These are phyloP conservation scores for Drosophila pandora DNA, from an alignment of 1,140 invertebrate species.

Conservation along the genomic window DNA sequence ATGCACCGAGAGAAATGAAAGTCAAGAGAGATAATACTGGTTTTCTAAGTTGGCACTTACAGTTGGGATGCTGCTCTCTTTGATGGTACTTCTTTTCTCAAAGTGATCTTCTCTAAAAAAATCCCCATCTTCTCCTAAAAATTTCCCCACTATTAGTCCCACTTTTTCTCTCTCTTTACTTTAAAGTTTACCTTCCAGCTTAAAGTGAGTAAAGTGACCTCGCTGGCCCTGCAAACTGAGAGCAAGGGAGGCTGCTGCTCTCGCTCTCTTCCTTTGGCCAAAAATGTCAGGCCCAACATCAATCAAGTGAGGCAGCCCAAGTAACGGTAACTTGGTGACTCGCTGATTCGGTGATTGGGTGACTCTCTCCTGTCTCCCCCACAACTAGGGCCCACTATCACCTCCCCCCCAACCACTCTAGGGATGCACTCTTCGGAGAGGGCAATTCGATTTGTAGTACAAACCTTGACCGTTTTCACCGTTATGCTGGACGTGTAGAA, in stretches of 20 bases:
- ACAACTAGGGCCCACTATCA: background rate
- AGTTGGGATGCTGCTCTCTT: background rate
- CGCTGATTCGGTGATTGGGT: constrained; percentile 24
- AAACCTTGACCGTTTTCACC: background rate
- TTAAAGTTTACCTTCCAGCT: background rate
- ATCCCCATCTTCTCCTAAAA: no score
- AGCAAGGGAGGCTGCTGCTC: background rate
- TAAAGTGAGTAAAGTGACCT: background rate
- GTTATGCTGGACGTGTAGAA: background rate
- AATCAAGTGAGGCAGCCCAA: constrained; percentile 21
- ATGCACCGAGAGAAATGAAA: background rate
- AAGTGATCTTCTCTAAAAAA: no score
- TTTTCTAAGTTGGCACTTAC: no score
- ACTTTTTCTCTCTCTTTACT: background rate
- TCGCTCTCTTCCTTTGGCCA: background rate
- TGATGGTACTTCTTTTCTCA: no score
- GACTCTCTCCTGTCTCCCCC: background rate
- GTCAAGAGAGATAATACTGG: background rate
- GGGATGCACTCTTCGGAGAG: background rate
- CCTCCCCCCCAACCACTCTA: background rate
- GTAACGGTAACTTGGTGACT: constrained; percentile 11
- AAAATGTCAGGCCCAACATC: constrained; percentile 20
- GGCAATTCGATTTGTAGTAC: constrained; percentile 7
- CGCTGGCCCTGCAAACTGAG: background rate
- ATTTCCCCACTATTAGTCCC: background rate